Evolutionary conservation across 1,140 invertebrate genomes (phyloP).

Genomic region (Drosophila navojoa): DNA sequence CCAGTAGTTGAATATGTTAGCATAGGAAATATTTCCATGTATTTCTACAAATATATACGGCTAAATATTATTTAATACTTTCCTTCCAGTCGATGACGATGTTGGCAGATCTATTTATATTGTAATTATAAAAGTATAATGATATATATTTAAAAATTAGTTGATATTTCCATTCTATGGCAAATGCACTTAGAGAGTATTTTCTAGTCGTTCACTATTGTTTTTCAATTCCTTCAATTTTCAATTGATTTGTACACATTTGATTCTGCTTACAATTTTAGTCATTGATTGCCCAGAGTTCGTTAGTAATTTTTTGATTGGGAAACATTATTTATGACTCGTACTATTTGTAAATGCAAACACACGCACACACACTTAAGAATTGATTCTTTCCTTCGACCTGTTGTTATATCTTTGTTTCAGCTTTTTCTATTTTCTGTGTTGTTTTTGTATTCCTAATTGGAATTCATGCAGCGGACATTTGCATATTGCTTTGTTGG

Average conservation of each 20-base stretch:
- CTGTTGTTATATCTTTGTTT: constrained; percentile 35
- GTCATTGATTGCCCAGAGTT: constrained; percentile 73
- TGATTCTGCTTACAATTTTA: constrained; percentile 66
- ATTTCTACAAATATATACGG: too few species aligned
- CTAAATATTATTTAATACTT: too few species aligned
- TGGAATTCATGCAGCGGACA: constrained; percentile 78
- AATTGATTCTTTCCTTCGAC: constrained; percentile 31
- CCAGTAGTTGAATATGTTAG: too few species aligned
- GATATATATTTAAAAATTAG: too few species aligned
- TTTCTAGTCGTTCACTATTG: not conserved
- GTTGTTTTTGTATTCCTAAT: constrained; percentile 68
- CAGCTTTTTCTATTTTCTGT: constrained; percentile 22
- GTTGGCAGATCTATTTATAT: too few species aligned
- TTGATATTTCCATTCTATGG: too few species aligned
- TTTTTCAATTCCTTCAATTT: not conserved
- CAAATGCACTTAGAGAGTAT: not conserved
- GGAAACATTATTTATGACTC: constrained; percentile 80
- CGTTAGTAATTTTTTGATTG: constrained; percentile 81
- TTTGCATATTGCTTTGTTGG: constrained; percentile 81
- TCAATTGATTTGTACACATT: constrained; percentile 46
- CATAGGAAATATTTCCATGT: too few species aligned
- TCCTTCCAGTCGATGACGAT: too few species aligned
- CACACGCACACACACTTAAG: constrained; percentile 56
- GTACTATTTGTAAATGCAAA: constrained; percentile 72
- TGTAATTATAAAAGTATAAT: too few species aligned